Evolutionary conservation across 1,140 invertebrate species (phyloP).

Genomic region (Bombus waltoni): DNA sequence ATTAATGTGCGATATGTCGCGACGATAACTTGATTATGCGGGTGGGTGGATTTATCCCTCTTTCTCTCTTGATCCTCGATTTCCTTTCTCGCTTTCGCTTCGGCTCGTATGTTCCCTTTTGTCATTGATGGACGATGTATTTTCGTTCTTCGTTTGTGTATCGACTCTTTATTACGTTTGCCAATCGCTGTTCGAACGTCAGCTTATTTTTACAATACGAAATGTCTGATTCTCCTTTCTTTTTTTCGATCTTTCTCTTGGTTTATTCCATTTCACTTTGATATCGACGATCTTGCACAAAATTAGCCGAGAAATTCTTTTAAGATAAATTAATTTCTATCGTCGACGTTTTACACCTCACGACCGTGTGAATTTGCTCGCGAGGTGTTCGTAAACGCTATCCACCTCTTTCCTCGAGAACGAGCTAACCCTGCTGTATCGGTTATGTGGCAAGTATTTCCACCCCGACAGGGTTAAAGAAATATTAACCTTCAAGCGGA

Average conservation of each 20-base stretch:
- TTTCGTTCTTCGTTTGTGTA: not conserved
- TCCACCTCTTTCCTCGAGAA: not conserved
- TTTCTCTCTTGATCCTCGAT: not conserved
- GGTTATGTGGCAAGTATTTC: constrained; percentile 6
- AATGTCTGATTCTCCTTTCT: not conserved
- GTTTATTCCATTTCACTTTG: no score
- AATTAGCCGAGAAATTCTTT: no score
- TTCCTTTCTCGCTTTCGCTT: not conserved
- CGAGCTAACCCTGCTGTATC: not conserved
- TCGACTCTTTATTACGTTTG: not conserved
- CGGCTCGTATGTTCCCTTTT: no score
- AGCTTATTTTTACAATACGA: not conserved
- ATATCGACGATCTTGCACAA: no score
- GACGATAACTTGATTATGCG: constrained; percentile 77
- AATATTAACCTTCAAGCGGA: constrained; percentile 24
- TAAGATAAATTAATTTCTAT: no score
- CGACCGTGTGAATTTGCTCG: not conserved
- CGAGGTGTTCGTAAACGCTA: not conserved
- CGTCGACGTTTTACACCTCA: not conserved
- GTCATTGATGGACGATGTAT: not conserved
- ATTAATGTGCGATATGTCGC: constrained; percentile 74
- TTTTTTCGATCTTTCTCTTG: no score
- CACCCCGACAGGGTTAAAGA: not conserved
- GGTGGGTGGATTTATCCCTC: constrained; percentile 33
- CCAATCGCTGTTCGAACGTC: not conserved